Evolutionary conservation across 1,140 invertebrate species (phyloP).

Genomic region (Calephelis nemesis): DNA sequence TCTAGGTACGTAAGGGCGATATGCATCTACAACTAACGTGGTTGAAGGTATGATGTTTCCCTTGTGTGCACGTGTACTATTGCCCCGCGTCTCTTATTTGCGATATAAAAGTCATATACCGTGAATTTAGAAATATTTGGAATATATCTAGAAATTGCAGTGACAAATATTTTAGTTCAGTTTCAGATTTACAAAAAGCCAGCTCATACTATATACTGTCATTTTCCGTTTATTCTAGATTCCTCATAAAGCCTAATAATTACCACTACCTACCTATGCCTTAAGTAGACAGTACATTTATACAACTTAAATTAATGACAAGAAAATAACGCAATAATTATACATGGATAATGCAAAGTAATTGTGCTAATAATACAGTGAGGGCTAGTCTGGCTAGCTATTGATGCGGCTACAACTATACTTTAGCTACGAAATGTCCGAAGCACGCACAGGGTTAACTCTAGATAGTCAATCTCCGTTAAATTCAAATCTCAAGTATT

Average conservation of each 20-base stretch:
- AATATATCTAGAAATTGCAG: too few relatives aligned
- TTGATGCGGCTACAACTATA: conserved; percentile 1
- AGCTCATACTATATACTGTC: background rate
- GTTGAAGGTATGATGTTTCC: too few relatives aligned
- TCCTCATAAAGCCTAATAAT: conserved; percentile 37
- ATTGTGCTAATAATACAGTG: conserved; percentile 69
- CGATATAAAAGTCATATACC: too few relatives aligned
- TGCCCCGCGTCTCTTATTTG: too few relatives aligned
- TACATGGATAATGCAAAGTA: conserved; percentile 61
- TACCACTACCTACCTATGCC: conserved; percentile 74
- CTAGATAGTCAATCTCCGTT: conserved; percentile 9
- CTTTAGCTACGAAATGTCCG: conserved; percentile 9
- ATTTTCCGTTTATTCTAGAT: background rate
- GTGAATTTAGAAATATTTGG: too few relatives aligned
- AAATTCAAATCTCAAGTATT: conserved; percentile 2
- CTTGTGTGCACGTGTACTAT: too few relatives aligned
- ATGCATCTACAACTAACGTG: too few relatives aligned
- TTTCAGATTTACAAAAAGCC: background rate
- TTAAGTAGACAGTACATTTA: conserved; percentile 76
- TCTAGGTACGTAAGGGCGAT: too few relatives aligned
- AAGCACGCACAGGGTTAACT: conserved; percentile 25
- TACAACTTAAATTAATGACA: conserved; percentile 78
- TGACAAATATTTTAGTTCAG: too few relatives aligned
- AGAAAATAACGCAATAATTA: conserved; percentile 67
- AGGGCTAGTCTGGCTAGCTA: conserved; percentile 39